Evolutionary conservation across 2,113 vertebrate species (phyloP), one percentile per base, ranked within the genome.

Genomic region (Lates calcarifer): DNA sequence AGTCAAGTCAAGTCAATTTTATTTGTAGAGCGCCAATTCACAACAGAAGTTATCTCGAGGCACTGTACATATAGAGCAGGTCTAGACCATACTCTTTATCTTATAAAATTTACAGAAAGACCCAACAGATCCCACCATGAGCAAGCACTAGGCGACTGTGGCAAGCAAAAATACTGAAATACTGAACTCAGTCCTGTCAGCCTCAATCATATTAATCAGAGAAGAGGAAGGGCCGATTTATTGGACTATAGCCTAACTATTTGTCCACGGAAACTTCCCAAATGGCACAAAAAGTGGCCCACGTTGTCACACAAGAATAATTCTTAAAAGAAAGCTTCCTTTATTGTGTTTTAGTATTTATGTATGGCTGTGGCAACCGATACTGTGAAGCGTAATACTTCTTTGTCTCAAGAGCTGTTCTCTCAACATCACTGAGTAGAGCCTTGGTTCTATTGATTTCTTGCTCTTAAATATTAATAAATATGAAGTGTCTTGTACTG

Each of bases 391-490:
- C 22, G 35, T 33, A 31, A 28, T 57, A 51, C 58, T 24, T 61
- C 67, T 76, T 61, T 84, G 56, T 74, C 35, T 55, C 29, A 41
- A 53, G 57, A 66, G 43, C 31, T 24, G 0, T 31, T 65, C 18
- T 78, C 1, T 70, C 29, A 68, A 29, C n/a, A 62, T 76, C 39
- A 64, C 67, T 56, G 4, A 74, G 79, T 56, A 56, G 8, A 64
- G 12, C 24, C 29, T 55, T 43, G 14, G 43, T 72, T 57, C 24
- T 39, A 65, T 43, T 51, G 51, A 78, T 81, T 77, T 70, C 17
- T 28, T 57, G 20, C 28, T 70, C 0, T 0, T 47, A 74, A 74
- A 81, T 69, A 71, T 78, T 82, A 8, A 70, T 77, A 12, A 80
- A 70, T 88, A 67, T 69, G 22, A 61, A 64, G 22, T 49, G 39